These are phyloP conservation scores for Takifugu rubripes DNA, from an alignment of 2,797 vertebrate species.

Conservation along the genomic window DNA sequence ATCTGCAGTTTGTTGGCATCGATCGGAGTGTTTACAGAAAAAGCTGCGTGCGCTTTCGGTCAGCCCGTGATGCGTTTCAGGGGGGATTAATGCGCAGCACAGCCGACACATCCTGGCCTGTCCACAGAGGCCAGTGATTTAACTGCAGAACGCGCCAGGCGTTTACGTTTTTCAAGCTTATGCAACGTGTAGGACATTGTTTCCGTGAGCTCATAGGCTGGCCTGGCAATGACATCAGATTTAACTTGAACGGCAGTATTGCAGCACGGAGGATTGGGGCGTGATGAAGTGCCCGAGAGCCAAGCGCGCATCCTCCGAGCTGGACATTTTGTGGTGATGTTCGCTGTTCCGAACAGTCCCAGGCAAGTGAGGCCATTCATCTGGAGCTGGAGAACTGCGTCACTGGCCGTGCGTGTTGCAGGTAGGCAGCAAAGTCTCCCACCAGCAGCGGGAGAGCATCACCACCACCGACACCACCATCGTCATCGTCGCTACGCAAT, in stretches of 20 bases:
- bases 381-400: slow-evolving; percentile 76
- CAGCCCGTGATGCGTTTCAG: slow-evolving; percentile 47
- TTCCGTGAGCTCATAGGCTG: slow-evolving; percentile 33
- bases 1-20: slow-evolving; percentile 25
- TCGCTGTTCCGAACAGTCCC: slow-evolving; percentile 36
- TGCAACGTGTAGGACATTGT: slow-evolving; percentile 38
- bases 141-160: slow-evolving; percentile 9
- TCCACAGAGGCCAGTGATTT: slow-evolving; percentile 24
- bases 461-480: slow-evolving; percentile 30
- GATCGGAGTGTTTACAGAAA: slow-evolving; percentile 11
- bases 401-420: slow-evolving; percentile 70
- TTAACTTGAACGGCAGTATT: slow-evolving; percentile 30
- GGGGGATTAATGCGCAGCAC: slow-evolving; percentile 44
- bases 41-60: slow-evolving; percentile 51
- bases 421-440: slow-evolving; percentile 68
- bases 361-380: slow-evolving; percentile 41
- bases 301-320: slow-evolving; percentile 32
- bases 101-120: slow-evolving; percentile 30
- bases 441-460: slow-evolving; percentile 51
- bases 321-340: slow-evolving; percentile 35
- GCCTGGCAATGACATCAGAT: slow-evolving; percentile 49
- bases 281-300: slow-evolving; percentile 35
- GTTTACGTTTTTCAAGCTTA: slow-evolving; percentile 1
- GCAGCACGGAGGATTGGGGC: slow-evolving; percentile 47
- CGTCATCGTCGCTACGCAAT: slow-evolving; percentile 50